Percentiles rank a stretch among this genome's conserved stretches.
Evolutionary conservation across 2,888 invertebrate genomes (phyloP).

Genomic region (Choristoneura rosaceana): DNA sequence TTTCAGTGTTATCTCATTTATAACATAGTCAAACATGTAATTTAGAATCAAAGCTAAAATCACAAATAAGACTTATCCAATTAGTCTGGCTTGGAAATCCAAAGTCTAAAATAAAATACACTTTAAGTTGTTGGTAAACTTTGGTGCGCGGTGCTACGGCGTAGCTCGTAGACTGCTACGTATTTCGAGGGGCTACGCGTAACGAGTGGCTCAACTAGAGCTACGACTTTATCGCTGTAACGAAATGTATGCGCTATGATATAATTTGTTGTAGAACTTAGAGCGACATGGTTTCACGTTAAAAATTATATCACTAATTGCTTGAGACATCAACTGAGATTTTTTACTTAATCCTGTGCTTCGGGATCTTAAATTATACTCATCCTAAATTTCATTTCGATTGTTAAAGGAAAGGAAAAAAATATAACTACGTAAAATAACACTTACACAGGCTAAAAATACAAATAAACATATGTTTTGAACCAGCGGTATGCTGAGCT

Average conservation of each 20-base stretch:
- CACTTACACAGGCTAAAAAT: no score
- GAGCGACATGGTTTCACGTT: background rate
- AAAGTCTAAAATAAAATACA: background rate
- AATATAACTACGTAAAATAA: no score
- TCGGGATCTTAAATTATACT: no score
- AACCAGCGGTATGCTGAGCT: no score
- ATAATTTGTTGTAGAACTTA: background rate
- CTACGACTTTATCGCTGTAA: background rate
- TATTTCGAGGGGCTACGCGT: slow-evolving; percentile 18
- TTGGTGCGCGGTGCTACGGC: slow-evolving; percentile 39
- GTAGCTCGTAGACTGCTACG: slow-evolving; percentile 39
- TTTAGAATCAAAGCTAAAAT: background rate
- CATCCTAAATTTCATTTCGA: no score
- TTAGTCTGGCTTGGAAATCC: background rate
- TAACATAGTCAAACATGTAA: background rate
- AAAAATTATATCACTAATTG: no score
- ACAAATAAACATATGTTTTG: no score
- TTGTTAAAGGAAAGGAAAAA: no score
- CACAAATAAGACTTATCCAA: background rate
- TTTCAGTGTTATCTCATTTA: no score
- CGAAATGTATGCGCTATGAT: background rate
- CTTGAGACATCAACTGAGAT: no score
- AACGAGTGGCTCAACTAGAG: background rate
- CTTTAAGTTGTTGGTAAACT: slow-evolving; percentile 21
- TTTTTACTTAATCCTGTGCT: no score